A percentile compares a stretch with the other conserved stretches of the same genome.
Evolutionary conservation across 2,797 vertebrate genomes (phyloP).

Genomic region (Chrysocyon brachyurus): DNA sequence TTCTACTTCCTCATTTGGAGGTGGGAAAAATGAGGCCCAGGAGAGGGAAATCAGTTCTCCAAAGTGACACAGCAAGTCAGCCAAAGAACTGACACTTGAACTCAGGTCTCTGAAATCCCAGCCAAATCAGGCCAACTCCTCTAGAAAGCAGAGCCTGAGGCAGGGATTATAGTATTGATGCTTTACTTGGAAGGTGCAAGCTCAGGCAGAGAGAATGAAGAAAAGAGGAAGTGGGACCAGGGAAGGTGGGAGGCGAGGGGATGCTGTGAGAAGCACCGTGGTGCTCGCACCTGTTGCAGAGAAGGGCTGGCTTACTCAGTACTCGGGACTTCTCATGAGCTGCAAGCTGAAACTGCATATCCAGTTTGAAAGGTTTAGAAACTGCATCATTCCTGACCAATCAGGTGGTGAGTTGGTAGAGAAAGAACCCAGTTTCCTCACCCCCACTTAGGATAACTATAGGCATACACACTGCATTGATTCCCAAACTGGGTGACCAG

Average conservation of each 20-base stretch:
- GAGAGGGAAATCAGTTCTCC: neutral
- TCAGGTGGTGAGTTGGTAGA: neutral
- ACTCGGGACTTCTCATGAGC: neutral
- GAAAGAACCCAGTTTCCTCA: neutral
- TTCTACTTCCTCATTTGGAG: neutral
- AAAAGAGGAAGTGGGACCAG: neutral
- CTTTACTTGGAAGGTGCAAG: neutral
- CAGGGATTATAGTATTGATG: neutral
- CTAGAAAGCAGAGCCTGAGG: neutral
- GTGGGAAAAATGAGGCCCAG: neutral
- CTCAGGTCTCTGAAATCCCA: neutral
- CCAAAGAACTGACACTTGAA: neutral
- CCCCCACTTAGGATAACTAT: neutral
- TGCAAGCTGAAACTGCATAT: neutral
- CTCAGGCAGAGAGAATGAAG: neutral
- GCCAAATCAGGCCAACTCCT: neutral
- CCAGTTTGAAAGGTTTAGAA: neutral
- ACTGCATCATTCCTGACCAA: neutral
- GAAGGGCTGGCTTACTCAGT: neutral
- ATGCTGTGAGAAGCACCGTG: rapidly evolving
- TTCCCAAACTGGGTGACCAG: neutral
- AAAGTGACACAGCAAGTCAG: neutral
- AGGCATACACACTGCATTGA: neutral
- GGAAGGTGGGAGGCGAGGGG: rapidly evolving
- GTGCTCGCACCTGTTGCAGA: neutral